phyloP scores from a whole-genome alignment of 2,888 invertebrate species.

The Cremastobaeus sp. region DNA sequence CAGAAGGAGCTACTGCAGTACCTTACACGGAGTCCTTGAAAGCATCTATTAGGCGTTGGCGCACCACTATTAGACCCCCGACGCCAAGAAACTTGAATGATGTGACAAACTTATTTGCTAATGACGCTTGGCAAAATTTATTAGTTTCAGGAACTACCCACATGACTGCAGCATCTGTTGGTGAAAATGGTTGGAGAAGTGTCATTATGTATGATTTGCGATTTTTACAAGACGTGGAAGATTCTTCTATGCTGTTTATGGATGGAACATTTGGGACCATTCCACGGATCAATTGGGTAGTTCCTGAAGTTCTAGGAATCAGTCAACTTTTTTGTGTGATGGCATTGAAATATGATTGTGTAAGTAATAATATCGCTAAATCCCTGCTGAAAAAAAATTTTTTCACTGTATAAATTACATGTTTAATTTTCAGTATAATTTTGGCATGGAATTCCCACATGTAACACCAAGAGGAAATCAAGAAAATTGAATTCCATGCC shows the following conservation, averaged over 20 bases:
- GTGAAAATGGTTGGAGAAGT: neutral
- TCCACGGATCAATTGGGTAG: no score
- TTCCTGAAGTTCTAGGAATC: no score
- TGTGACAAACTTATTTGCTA: neutral
- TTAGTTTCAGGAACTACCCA: neutral
- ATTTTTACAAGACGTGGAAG: neutral
- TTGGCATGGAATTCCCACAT: no score
- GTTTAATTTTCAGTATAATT: neutral
- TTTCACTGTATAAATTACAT: neutral
- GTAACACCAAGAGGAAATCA: no score
- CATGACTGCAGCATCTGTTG: neutral
- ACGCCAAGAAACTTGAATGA: neutral
- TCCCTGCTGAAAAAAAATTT: no score
- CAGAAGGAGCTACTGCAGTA: neutral
- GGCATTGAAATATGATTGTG: neutral
- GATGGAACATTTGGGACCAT: no score
- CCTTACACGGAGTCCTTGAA: neutral
- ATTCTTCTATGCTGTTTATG: no score
- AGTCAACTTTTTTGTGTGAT: no score
- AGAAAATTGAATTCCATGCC: no score
- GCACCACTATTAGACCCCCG: neutral
- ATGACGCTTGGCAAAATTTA: neutral
- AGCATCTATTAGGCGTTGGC: neutral
- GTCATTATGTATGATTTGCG: neutral
- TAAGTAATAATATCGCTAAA: neutral